Evolutionary conservation across 2,888 invertebrate species (phyloP).

Genomic region (Calameuta idolon): DNA sequence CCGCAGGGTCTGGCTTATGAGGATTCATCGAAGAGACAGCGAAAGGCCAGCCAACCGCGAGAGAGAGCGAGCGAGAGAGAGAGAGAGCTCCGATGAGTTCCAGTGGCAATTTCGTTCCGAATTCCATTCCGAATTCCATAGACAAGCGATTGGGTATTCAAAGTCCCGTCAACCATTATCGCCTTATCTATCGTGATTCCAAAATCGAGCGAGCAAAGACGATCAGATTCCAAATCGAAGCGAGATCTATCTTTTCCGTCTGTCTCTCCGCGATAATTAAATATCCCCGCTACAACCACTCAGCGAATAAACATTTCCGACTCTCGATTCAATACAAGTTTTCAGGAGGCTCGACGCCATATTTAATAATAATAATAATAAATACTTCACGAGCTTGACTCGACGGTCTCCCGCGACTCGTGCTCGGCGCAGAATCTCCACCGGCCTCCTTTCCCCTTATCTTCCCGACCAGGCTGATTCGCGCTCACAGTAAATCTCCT

Average conservation of each 20-base stretch:
- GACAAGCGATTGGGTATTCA: constrained; percentile 36
- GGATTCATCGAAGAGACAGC: no score
- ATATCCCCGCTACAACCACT: no score
- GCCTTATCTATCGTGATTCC: no score
- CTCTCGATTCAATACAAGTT: constrained; percentile 22
- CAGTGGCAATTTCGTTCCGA: constrained; percentile 7
- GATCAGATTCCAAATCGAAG: not conserved
- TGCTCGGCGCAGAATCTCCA: not conserved
- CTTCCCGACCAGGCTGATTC: no score
- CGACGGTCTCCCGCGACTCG: not conserved
- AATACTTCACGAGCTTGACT: constrained; percentile 18
- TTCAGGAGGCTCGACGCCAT: constrained; percentile 24
- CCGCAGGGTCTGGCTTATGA: no score
- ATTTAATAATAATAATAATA: constrained; percentile 30
- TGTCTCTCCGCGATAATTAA: not conserved
- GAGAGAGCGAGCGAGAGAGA: no score
- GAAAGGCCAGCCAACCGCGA: not conserved
- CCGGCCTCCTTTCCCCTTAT: no score
- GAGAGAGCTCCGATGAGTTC: constrained; percentile 36
- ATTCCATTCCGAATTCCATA: no score
- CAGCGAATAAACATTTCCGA: not conserved
- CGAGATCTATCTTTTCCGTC: not conserved
- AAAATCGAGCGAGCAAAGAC: not conserved
- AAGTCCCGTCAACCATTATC: not conserved
- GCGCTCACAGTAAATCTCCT: no score